phyloP scores from a whole-genome alignment of 1,140 invertebrate genomes.

The Oscheius sp. region DNA sequence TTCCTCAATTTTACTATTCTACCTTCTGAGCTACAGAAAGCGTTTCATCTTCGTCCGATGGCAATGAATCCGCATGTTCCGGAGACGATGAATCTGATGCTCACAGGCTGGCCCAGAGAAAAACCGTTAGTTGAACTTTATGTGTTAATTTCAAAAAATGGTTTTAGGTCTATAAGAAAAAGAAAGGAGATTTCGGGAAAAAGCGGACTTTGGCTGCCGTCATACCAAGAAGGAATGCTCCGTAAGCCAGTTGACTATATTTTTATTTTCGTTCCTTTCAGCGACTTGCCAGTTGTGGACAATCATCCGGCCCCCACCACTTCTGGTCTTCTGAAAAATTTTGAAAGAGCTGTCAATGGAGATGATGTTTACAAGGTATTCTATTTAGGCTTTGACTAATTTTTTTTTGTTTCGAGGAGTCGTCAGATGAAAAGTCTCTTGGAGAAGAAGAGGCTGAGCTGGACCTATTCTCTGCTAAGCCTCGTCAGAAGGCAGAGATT shows the following conservation, averaged over 20 bases:
- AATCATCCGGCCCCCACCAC: conserved; percentile 6
- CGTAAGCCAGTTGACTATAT: conserved; percentile 1
- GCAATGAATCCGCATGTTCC: conserved; percentile 22
- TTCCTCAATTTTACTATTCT: neutral
- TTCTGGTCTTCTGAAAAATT: conserved; percentile 8
- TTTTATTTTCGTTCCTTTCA: neutral
- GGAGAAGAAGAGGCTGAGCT: conserved; percentile 31
- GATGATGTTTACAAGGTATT: conserved; percentile 30
- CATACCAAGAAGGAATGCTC: neutral
- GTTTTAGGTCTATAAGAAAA: conserved; percentile 32
- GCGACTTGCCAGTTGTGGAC: neutral
- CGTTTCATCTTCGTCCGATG: conserved; percentile 13
- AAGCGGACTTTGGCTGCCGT: conserved; percentile 27
- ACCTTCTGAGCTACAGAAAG: neutral
- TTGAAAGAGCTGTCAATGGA: conserved; percentile 35
- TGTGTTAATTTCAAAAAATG: neutral
- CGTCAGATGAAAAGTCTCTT: conserved; percentile 30
- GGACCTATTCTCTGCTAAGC: conserved; percentile 15
- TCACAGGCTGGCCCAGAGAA: neutral
- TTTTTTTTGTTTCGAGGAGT: conserved; percentile 17
- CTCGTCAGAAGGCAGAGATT: neutral
- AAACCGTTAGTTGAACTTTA: conserved; percentile 1
- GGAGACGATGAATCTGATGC: conserved; percentile 20
- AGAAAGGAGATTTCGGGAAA: conserved; percentile 21
- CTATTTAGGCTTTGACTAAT: neutral